These are phyloP conservation scores for Eupithecia inturbata DNA, from an alignment of 2,888 invertebrate species.

Conservation along the genomic window DNA sequence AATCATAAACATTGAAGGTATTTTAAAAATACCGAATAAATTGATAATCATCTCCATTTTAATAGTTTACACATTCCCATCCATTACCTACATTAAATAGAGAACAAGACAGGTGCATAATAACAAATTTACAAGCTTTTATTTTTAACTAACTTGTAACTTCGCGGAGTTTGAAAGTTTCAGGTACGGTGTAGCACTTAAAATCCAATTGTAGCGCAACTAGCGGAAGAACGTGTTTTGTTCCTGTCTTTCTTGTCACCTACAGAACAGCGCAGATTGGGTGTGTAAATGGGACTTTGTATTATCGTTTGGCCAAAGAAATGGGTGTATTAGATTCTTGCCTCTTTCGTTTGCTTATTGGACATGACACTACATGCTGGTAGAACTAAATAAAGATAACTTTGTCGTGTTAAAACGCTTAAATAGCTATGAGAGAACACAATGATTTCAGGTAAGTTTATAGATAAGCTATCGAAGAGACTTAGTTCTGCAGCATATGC, in stretches of 20 bases:
- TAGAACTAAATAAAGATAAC: not conserved
- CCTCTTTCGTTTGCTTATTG: not conserved
- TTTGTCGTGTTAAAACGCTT: not conserved
- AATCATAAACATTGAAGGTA: too few species aligned
- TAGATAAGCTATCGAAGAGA: too few species aligned
- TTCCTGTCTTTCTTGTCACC: slow-evolving; percentile 15
- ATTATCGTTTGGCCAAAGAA: not conserved
- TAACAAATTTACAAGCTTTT: slow-evolving; percentile 50
- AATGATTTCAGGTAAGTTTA: not conserved
- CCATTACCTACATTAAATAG: not conserved
- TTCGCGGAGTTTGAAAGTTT: slow-evolving; percentile 26
- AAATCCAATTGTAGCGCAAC: slow-evolving; percentile 30
- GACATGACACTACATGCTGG: not conserved
- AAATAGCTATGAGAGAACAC: too few species aligned
- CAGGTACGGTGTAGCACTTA: slow-evolving; percentile 25
- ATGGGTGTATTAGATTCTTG: not conserved
- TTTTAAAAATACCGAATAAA: too few species aligned
- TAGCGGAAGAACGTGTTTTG: slow-evolving; percentile 19
- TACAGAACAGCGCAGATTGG: slow-evolving; percentile 6
- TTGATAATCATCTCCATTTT: too few species aligned
- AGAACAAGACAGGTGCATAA: slow-evolving; percentile 55
- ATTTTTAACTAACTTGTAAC: slow-evolving; percentile 36
- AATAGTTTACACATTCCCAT: not conserved
- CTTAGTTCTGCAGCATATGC: too few species aligned
- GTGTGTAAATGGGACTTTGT: not conserved